A percentile compares a stretch with the other conserved stretches of the same genome.
Conservation (phyloP, 2,113 vertebrate genomes). For the Desmodus rotundus region DNA sequence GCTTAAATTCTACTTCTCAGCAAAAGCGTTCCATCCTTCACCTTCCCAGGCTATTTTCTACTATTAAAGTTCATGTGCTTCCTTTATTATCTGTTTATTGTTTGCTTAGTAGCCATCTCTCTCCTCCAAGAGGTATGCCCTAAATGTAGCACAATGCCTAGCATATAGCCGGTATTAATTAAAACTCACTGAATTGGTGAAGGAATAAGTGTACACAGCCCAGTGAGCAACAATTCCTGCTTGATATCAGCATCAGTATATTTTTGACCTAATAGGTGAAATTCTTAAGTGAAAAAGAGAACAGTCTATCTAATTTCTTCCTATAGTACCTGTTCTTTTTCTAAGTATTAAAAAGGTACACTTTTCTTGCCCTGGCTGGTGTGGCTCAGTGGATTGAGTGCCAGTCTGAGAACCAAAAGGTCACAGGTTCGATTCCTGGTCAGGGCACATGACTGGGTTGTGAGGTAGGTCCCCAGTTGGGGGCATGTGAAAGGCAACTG, state of each 20-base stretch:
- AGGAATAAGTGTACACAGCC: background rate
- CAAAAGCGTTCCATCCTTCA: background rate
- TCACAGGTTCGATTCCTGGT: no score
- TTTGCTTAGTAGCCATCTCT: background rate
- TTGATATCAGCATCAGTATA: background rate
- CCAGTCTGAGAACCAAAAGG: no score
- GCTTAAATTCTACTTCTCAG: background rate
- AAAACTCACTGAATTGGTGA: background rate
- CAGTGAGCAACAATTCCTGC: background rate
- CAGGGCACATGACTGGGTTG: no score
- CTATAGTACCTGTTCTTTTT: background rate
- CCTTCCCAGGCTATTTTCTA: background rate
- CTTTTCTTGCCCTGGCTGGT: background rate
- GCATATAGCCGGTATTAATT: background rate
- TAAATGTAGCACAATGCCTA: background rate
- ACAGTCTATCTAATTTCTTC: background rate
- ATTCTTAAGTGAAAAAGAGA: background rate
- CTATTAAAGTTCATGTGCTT: background rate
- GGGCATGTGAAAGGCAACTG: no score
- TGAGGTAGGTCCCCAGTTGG: no score
- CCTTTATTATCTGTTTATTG: background rate
- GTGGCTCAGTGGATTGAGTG: background rate
- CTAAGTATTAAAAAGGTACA: background rate
- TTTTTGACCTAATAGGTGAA: background rate
- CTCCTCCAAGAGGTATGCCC: background rate